phyloP scores from a whole-genome alignment of 2,888 invertebrate species.

The Chelonus formosanus region DNA sequence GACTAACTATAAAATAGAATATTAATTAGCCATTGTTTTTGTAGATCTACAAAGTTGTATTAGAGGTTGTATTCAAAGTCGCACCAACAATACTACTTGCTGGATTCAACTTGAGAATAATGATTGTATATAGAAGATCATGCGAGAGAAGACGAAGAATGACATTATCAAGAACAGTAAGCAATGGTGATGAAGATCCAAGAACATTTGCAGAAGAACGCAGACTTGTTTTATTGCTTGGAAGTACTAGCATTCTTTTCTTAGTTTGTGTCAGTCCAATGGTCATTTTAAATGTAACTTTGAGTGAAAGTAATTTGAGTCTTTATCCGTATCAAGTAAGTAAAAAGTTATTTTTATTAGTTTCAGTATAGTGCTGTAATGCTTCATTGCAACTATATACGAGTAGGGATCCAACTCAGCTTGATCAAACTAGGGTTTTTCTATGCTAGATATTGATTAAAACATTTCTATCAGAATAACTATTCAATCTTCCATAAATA shows the following conservation, averaged over 20 bases:
- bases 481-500: too few relatives aligned
- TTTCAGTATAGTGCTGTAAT: too few relatives aligned
- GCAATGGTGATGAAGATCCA: constrained; percentile 71
- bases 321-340: constrained; percentile 73
- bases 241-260: constrained; percentile 75
- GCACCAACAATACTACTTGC: constrained; percentile 75
- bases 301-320: constrained; percentile 71
- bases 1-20: background rate
- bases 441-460: too few relatives aligned
- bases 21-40: constrained; percentile 18
- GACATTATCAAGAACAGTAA: constrained; percentile 70
- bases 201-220: constrained; percentile 76
- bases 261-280: constrained; percentile 77
- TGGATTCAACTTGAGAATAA: constrained; percentile 73
- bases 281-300: constrained; percentile 75
- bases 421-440: too few relatives aligned
- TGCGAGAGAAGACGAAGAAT: constrained; percentile 74
- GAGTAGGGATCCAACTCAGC: too few relatives aligned
- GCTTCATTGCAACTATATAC: too few relatives aligned
- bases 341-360: constrained; percentile 21
- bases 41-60: constrained; percentile 70
- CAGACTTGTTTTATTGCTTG: constrained; percentile 72
- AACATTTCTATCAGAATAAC: too few relatives aligned
- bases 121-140: constrained; percentile 73
- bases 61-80: constrained; percentile 75